Percentiles rank a stretch among this genome's conserved stretches.
Conservation (phyloP, 2,888 invertebrate species). For the Phengaris alcon region DNA sequence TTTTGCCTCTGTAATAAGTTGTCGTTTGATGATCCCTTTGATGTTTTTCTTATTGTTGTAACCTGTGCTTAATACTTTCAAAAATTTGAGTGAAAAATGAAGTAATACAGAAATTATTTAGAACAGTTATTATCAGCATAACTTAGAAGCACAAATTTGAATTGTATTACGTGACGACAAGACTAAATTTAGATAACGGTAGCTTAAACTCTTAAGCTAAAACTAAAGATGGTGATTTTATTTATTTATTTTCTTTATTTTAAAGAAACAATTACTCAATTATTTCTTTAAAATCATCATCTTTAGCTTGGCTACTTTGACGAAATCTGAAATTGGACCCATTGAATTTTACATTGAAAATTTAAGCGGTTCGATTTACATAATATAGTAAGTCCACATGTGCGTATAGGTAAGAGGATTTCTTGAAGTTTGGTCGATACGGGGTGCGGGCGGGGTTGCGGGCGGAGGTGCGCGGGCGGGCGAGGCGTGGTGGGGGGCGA, state of each 20-base stretch:
- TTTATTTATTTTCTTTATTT: no score
- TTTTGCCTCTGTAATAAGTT: background rate
- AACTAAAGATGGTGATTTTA: no score
- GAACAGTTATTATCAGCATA: background rate
- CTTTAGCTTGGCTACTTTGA: background rate
- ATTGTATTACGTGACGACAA: background rate
- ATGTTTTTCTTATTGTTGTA: conserved; percentile 16
- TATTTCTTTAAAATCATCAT: background rate
- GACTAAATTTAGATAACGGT: background rate
- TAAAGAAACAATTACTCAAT: background rate
- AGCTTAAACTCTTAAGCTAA: background rate
- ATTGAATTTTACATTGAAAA: conserved; percentile 28
- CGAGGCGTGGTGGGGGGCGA: conserved; percentile 52
- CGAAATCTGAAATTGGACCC: background rate
- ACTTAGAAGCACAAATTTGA: background rate
- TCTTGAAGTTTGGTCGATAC: conserved; percentile 77
- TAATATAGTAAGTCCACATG: conserved; percentile 60
- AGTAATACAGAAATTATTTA: background rate
- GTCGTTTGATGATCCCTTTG: conserved; percentile 11
- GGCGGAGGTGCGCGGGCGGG: conserved; percentile 53
- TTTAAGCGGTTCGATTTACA: conserved; percentile 44
- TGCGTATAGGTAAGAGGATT: conserved; percentile 68
- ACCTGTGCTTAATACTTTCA: background rate
- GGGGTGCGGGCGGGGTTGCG: conserved; percentile 49
- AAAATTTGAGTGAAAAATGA: background rate